phyloP scores from a whole-genome alignment of 2,888 invertebrate species.

The Microctonus brassicae region DNA sequence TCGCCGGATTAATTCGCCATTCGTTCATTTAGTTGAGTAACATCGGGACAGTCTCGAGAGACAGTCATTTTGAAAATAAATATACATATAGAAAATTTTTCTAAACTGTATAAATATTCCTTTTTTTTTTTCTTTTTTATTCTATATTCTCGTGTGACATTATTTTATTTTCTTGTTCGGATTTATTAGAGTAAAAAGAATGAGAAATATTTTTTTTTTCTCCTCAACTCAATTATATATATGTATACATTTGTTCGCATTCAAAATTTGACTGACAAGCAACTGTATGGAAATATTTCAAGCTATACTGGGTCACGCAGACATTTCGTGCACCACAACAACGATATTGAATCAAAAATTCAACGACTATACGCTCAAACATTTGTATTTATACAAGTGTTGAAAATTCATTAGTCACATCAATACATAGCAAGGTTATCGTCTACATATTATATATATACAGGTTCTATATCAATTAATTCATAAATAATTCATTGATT shows the following conservation, averaged over 20 bases:
- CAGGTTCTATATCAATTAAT: background rate
- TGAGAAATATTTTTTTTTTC: background rate
- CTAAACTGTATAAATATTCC: background rate
- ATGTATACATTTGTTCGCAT: background rate
- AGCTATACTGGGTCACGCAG: background rate
- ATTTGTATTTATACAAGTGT: slow-evolving; percentile 17
- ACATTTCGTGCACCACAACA: slow-evolving; percentile 3
- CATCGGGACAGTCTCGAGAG: background rate
- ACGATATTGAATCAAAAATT: slow-evolving; percentile 11
- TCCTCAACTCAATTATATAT: background rate
- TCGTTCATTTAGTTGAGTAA: background rate
- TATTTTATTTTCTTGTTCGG: too few species aligned
- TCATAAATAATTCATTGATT: slow-evolving; percentile 8
- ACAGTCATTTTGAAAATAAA: slow-evolving; percentile 23
- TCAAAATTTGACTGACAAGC: background rate
- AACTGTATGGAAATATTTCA: slow-evolving; percentile 4
- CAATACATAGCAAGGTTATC: background rate
- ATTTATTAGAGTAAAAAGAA: too few species aligned
- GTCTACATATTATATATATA: background rate
- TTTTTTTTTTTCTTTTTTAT: background rate
- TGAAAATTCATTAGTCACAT: slow-evolving; percentile 11
- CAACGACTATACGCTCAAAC: background rate
- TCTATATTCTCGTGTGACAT: too few species aligned
- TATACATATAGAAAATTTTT: background rate
- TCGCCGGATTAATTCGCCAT: slow-evolving; percentile 27